Percentiles rank a stretch among this genome's conserved stretches.
phyloP scores from a whole-genome alignment of 2,888 invertebrate genomes.

The Amitus sp. region DNA sequence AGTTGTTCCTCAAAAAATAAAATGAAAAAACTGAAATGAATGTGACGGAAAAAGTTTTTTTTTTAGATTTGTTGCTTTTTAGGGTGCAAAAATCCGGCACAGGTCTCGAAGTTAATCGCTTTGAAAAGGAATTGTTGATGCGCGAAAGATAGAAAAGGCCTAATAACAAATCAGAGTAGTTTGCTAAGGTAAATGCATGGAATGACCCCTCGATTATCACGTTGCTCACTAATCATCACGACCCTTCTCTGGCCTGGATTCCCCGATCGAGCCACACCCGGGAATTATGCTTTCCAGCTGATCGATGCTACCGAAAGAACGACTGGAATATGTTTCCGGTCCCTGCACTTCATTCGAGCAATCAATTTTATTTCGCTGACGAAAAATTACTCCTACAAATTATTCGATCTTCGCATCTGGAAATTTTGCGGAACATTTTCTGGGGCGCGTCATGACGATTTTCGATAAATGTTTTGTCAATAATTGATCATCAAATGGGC shows the following conservation, averaged over 20 bases:
- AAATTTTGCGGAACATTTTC: too few species aligned
- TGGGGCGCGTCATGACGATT: too few species aligned
- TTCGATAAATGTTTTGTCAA: too few species aligned
- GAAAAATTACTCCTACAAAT: too few species aligned
- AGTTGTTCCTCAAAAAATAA: too few species aligned
- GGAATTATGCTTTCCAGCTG: constrained; percentile 47
- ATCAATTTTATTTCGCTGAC: constrained; percentile 39
- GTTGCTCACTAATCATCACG: constrained; percentile 52
- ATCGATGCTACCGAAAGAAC: constrained; percentile 38
- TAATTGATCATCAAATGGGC: too few species aligned
- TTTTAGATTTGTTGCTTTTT: too few species aligned
- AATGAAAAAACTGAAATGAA: too few species aligned
- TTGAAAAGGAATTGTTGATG: neutral
- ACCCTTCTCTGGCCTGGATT: constrained; percentile 40
- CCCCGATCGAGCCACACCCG: constrained; percentile 49
- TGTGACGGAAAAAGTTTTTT: too few species aligned
- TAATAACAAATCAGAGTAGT: constrained; percentile 22
- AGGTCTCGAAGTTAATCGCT: too few species aligned
- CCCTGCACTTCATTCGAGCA: constrained; percentile 25
- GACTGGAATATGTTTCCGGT: constrained; percentile 21
- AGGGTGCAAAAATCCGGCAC: too few species aligned
- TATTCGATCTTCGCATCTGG: too few species aligned
- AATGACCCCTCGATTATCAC: constrained; percentile 53
- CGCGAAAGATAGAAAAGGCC: constrained; percentile 18
- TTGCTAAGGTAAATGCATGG: constrained; percentile 49